Evolutionary conservation across 2,113 vertebrate species (phyloP), one percentile per base, ranked within the genome.

Genomic region (Gnathonemus echidnorhynchus): DNA sequence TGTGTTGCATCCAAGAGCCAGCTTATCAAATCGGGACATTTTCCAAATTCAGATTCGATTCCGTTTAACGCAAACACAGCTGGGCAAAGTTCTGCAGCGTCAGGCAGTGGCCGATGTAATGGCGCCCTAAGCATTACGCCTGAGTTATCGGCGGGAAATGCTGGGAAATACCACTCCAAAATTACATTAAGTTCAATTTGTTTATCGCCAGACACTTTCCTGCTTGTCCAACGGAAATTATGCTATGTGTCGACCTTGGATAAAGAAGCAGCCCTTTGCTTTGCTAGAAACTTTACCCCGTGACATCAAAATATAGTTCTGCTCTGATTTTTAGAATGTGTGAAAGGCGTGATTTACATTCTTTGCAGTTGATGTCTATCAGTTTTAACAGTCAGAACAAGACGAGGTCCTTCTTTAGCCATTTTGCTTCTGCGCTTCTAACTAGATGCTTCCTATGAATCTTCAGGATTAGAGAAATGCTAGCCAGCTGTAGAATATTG

Each of bases 101-200:
- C 83, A 85, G 74, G 35, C 15, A 19, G 31, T 42, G 35, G 35
- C 17, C 6, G 13, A 19, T 80, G 74, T 80, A 80, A 42, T 8
- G 74, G 35, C 74, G 13, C 15, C 74, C 31, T 42, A 17, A 17
- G 74, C 5, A 77, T 15, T 31, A 39, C 2, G 31, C 27, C 31
- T 8, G 74, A 42, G 35, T 42, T 42, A 39, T 19, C 17, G 35
- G 31, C 53, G 19, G 53, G 53, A 56, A 56, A 56, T 21, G 53
- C 53, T 8, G 74, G 17, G 35, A 80, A 39, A 80, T 80, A 19
- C 35, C 74, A 8, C 13, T 39, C 4, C 13, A 19, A 80, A 80
- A 80, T 80, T 80, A 42, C 35, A 80, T 80, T 42, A 80, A 80
- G 17, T 80, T 80, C 74, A 80, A 80, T 80, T 80, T 80, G 74